Conservation (phyloP, 2,797 vertebrate species). For the Hybognathus amarus region DNA sequence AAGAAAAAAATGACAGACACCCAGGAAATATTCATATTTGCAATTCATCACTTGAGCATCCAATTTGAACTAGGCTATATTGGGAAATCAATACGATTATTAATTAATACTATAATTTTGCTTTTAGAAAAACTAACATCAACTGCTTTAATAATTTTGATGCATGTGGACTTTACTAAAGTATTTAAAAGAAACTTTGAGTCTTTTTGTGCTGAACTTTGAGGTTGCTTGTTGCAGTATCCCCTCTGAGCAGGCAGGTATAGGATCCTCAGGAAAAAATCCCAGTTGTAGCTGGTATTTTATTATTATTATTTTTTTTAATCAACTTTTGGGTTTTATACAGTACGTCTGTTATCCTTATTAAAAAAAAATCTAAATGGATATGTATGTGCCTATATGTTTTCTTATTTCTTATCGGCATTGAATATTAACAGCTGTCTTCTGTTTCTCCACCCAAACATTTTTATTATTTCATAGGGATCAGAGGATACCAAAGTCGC, state of each 20-base stretch:
- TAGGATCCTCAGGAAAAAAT: no score
- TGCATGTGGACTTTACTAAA: background rate
- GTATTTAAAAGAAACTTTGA: background rate
- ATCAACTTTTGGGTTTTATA: background rate
- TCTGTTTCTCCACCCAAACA: slow-evolving; percentile 55
- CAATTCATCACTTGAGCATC: background rate
- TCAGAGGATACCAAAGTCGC: slow-evolving; percentile 33
- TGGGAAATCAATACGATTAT: background rate
- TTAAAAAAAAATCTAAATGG: background rate
- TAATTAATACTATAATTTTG: background rate
- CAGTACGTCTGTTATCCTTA: background rate
- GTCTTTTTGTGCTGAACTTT: background rate
- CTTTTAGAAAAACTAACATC: background rate
- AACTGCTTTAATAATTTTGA: background rate
- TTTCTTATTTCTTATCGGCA: background rate
- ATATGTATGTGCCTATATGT: background rate
- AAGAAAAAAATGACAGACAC: background rate
- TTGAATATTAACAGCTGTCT: slow-evolving; percentile 12
- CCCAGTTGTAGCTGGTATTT: no score
- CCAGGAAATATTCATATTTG: background rate
- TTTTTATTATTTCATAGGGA: slow-evolving; percentile 61
- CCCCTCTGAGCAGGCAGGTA: no score
- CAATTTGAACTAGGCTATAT: background rate
- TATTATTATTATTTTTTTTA: no score
- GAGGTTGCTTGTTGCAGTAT: background rate